Evolutionary conservation across 2,888 invertebrate species (phyloP).

Genomic region (Chloromyia formosa): DNA sequence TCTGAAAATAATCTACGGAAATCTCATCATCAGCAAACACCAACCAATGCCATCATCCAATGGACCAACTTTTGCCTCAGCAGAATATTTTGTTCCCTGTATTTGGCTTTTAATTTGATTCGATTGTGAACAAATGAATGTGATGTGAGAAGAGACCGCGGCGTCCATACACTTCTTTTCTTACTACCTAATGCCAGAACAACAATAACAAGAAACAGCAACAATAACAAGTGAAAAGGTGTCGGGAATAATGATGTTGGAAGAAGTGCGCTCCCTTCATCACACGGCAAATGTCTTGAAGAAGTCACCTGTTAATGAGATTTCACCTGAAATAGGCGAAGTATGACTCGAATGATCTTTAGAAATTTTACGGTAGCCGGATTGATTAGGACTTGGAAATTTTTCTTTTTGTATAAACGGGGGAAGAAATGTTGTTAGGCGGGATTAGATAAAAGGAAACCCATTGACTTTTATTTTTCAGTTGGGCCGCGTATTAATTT

Average conservation of each 20-base stretch:
- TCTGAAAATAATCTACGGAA: not conserved
- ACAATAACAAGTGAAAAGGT: slow-evolving; percentile 25
- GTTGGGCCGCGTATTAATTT: slow-evolving; percentile 7
- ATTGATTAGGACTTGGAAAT: slow-evolving; percentile 38
- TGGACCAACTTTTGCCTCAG: not conserved
- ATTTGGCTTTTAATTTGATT: slow-evolving; percentile 41
- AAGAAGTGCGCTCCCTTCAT: not conserved
- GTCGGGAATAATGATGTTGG: slow-evolving; percentile 39
- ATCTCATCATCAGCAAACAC: slow-evolving; percentile 5
- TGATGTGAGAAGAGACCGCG: slow-evolving; percentile 19
- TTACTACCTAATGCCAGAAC: slow-evolving; percentile 12
- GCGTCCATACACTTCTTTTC: not conserved
- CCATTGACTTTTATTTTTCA: not conserved
- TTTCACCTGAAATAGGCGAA: slow-evolving; percentile 15
- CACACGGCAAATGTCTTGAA: slow-evolving; percentile 3
- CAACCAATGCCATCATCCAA: not conserved
- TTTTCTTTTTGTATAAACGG: not conserved
- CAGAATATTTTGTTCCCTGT: slow-evolving; percentile 20
- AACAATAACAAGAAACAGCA: not conserved
- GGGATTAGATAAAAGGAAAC: slow-evolving; percentile 29
- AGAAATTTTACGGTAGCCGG: slow-evolving; percentile 42
- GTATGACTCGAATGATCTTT: slow-evolving; percentile 5
- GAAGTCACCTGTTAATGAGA: slow-evolving; percentile 44
- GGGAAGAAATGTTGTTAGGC: slow-evolving; percentile 22
- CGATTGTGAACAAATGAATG: slow-evolving; percentile 44